These are phyloP conservation scores for Ramphastos sulfuratus DNA, from an alignment of 2,113 vertebrate genomes.

Conservation along the genomic window DNA sequence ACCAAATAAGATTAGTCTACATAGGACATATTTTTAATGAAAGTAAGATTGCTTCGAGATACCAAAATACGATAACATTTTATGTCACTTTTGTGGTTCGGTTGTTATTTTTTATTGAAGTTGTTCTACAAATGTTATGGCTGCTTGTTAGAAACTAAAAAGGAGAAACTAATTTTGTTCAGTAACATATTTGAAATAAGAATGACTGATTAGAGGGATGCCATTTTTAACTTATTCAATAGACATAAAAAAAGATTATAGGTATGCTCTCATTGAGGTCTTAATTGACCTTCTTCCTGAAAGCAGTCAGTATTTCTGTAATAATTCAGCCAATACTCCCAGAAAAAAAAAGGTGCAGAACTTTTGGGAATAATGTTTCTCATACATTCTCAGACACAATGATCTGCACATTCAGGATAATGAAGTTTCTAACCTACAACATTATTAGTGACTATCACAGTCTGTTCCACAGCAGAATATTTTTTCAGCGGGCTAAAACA, in stretches of 20 bases:
- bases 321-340: neutral
- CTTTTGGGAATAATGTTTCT: neutral
- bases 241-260: neutral
- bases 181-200: neutral
- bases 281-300: neutral
- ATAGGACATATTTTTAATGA: neutral
- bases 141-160: neutral
- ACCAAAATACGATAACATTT: neutral
- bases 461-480: neutral
- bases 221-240: neutral
- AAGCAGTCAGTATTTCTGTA: neutral
- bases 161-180: neutral
- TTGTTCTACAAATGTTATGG: neutral
- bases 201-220: neutral
- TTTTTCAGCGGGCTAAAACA: neutral
- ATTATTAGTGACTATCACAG: neutral
- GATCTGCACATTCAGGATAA: neutral
- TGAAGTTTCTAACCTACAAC: neutral
- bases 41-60: neutral
- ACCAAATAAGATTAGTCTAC: neutral
- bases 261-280: neutral
- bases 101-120: neutral
- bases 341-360: neutral
- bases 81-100: neutral
- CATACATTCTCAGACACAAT: neutral